Evolutionary conservation across 1,140 invertebrate genomes (phyloP).

Genomic region (Drosophila mayri): DNA sequence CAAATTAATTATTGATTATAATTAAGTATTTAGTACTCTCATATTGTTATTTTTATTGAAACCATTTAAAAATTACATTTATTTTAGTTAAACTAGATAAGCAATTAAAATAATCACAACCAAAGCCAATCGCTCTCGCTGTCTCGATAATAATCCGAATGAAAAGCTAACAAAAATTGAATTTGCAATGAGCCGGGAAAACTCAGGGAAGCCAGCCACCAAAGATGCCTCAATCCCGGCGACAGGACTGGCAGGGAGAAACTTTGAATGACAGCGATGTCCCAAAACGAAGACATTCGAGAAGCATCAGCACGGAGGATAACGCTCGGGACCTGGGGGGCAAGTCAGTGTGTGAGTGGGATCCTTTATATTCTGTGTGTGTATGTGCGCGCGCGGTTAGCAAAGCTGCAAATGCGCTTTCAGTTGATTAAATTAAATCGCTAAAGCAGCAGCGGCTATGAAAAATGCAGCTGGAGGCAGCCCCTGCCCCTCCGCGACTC

Average conservation of each 20-base stretch:
- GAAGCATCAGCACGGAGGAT: slow-evolving; percentile 32
- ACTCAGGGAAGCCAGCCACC: slow-evolving; percentile 7
- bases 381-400: slow-evolving; percentile 41
- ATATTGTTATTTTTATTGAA: too few species aligned
- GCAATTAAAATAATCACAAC: slow-evolving; percentile 4
- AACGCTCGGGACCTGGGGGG: slow-evolving; percentile 24
- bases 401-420: slow-evolving; percentile 83
- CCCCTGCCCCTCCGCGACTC: slow-evolving; percentile 1
- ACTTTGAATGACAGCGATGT: slow-evolving; percentile 63
- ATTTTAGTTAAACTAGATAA: background rate
- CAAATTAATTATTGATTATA: too few species aligned
- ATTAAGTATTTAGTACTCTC: too few species aligned
- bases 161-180: slow-evolving; percentile 32
- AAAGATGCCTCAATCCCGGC: slow-evolving; percentile 26
- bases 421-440: slow-evolving; percentile 85
- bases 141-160: slow-evolving; percentile 34
- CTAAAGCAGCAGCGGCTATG: slow-evolving; percentile 74
- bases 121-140: slow-evolving; percentile 9
- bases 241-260: background rate
- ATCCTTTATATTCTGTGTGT: slow-evolving; percentile 31
- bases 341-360: slow-evolving; percentile 2
- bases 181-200: slow-evolving; percentile 25
- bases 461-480: slow-evolving; percentile 64
- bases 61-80: too few species aligned
- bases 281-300: slow-evolving; percentile 59